Conservation (phyloP, 2,797 vertebrate species). For the Lagorchestes hirsutus region DNA sequence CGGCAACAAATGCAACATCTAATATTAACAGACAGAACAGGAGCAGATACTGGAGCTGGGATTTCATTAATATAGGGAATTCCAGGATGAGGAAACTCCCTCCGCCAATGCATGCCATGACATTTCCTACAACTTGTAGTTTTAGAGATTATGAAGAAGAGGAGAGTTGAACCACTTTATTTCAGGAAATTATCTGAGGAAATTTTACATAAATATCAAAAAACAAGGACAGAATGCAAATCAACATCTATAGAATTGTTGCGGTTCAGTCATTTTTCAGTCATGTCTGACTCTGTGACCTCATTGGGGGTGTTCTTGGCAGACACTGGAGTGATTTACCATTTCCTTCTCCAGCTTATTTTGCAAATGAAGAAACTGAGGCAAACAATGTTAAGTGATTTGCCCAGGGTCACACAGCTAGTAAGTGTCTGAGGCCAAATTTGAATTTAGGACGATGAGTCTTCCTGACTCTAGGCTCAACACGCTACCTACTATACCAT, state of each 20-base stretch:
- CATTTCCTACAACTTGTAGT: background rate
- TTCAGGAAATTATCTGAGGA: background rate
- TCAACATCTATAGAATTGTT: background rate
- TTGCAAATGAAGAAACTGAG: background rate
- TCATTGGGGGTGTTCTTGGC: background rate
- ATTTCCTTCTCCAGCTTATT: background rate
- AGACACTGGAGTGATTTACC: background rate
- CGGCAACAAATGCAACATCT: background rate
- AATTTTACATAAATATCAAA: background rate
- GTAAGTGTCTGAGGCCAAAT: background rate
- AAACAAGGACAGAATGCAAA: background rate
- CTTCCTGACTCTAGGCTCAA: background rate
- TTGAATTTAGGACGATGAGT: background rate
- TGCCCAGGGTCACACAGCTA: background rate
- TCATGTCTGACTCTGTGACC: background rate
- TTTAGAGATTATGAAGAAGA: background rate
- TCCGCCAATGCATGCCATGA: background rate
- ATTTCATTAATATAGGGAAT: background rate
- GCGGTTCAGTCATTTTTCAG: background rate
- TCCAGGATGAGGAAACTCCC: background rate
- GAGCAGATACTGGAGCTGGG: background rate
- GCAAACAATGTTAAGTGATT: background rate
- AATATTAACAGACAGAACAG: background rate
- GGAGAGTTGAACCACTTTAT: background rate
- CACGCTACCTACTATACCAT: background rate